Percentiles rank a stretch among this genome's conserved stretches.
Conservation (phyloP, 2,888 invertebrate species). For the Empis stercorea region DNA sequence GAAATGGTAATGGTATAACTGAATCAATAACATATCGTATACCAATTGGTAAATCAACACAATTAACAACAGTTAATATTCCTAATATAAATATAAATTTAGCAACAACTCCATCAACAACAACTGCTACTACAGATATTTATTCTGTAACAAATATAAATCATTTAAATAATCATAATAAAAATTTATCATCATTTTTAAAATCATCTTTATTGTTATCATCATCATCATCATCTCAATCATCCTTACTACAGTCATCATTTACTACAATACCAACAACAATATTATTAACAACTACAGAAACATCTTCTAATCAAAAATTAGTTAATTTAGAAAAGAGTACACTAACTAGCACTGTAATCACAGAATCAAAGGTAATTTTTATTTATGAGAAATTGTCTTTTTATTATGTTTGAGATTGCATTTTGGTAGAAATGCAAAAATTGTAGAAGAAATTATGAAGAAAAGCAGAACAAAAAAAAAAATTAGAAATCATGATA, state of each 20-base stretch:
- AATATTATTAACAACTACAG: conserved; percentile 8
- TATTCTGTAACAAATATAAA: neutral
- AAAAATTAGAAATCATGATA: too few species aligned
- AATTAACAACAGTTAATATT: conserved; percentile 10
- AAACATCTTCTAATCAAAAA: too few species aligned
- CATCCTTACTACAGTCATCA: conserved; percentile 3
- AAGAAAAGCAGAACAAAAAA: too few species aligned
- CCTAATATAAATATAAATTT: conserved; percentile 5
- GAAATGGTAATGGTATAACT: neutral
- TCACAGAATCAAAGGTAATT: too few species aligned
- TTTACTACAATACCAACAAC: conserved; percentile 12
- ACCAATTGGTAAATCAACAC: conserved; percentile 8
- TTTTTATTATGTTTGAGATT: too few species aligned
- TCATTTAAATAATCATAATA: neutral
- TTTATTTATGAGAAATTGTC: too few species aligned
- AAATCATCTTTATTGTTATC: neutral
- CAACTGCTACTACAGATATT: neutral
- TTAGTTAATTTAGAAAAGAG: too few species aligned
- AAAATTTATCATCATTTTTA: too few species aligned
- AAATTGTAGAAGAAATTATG: too few species aligned
- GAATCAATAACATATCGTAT: neutral
- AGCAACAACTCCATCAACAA: conserved; percentile 2
- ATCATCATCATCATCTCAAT: neutral
- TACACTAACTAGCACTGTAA: too few species aligned
- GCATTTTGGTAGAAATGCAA: too few species aligned